These are phyloP conservation scores for Caenorhabditis panamensis DNA, from an alignment of 2,888 invertebrate species.

Conservation along the genomic window DNA sequence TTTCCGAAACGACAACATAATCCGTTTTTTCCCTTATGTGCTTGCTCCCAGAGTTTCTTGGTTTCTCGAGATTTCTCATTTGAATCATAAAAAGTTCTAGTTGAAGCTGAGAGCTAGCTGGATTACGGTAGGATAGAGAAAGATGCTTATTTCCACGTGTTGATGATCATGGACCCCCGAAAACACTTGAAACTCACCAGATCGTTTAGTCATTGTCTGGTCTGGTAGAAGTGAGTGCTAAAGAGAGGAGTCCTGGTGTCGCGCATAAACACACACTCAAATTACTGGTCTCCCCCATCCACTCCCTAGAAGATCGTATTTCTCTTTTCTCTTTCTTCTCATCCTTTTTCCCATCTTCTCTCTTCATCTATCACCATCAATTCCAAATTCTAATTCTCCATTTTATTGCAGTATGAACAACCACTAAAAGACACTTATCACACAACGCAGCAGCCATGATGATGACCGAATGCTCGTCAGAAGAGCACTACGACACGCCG, in stretches of 20 bases:
- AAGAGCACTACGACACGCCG: conserved; percentile 79
- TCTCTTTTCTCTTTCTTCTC: conserved; percentile 12
- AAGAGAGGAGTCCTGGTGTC: too few species aligned
- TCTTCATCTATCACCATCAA: not conserved
- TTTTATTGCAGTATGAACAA: conserved; percentile 21
- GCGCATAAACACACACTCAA: conserved; percentile 47
- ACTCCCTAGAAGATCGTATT: conserved; percentile 24
- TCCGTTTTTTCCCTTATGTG: conserved; percentile 25
- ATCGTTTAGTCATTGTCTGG: conserved; percentile 7
- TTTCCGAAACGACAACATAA: conserved; percentile 13
- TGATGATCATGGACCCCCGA: too few species aligned
- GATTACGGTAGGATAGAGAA: too few species aligned
- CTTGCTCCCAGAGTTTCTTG: conserved; percentile 3
- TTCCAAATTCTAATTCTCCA: too few species aligned
- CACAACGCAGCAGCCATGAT: conserved; percentile 18
- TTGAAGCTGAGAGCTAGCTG: too few species aligned
- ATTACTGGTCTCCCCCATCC: conserved; percentile 38
- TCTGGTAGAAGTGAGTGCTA: not conserved
- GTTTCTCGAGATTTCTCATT: not conserved
- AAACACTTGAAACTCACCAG: conserved; percentile 43
- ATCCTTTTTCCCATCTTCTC: conserved; percentile 7
- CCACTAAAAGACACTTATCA: not conserved
- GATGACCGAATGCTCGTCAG: conserved; percentile 48
- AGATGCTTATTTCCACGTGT: not conserved
- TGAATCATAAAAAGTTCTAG: not conserved